A percentile compares a stretch with the other conserved stretches of the same genome.
These are phyloP conservation scores for Coptodon bakossiorum DNA, from an alignment of 2,113 vertebrate species.

Conservation along the genomic window DNA sequence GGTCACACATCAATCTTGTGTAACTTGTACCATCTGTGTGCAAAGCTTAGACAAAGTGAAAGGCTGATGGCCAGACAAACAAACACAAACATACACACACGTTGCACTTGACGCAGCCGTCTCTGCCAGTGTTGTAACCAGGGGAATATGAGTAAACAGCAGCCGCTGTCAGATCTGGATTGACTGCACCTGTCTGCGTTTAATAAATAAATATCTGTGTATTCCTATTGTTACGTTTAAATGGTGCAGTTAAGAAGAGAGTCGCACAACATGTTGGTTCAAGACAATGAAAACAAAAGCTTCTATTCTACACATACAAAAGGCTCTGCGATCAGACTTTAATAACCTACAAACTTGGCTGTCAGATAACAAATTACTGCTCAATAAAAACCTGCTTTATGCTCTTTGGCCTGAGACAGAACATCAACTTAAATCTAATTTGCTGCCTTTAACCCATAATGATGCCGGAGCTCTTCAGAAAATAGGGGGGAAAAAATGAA, in stretches of 20 bases:
- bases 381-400: background rate
- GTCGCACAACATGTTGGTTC: background rate
- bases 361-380: background rate
- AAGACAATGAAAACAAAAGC: background rate
- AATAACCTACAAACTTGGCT: background rate
- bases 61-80: slow-evolving; percentile 4
- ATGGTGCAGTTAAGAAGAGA: background rate
- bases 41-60: slow-evolving; percentile 22
- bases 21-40: slow-evolving; percentile 42
- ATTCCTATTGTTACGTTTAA: background rate
- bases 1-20: slow-evolving; percentile 50
- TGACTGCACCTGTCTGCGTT: slow-evolving; percentile 4
- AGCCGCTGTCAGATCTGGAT: slow-evolving; percentile 12
- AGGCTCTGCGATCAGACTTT: background rate
- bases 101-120: background rate
- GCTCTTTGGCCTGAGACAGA: background rate
- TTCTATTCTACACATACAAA: background rate
- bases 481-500: background rate
- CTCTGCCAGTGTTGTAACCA: slow-evolving; percentile 32
- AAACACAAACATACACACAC: background rate
- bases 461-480: background rate
- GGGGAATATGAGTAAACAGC: slow-evolving; percentile 57
- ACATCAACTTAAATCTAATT: background rate
- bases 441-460: background rate
- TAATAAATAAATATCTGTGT: slow-evolving; percentile 40